Conservation (phyloP, 2,797 vertebrate species). For the Dromococcyx pavoninus region DNA sequence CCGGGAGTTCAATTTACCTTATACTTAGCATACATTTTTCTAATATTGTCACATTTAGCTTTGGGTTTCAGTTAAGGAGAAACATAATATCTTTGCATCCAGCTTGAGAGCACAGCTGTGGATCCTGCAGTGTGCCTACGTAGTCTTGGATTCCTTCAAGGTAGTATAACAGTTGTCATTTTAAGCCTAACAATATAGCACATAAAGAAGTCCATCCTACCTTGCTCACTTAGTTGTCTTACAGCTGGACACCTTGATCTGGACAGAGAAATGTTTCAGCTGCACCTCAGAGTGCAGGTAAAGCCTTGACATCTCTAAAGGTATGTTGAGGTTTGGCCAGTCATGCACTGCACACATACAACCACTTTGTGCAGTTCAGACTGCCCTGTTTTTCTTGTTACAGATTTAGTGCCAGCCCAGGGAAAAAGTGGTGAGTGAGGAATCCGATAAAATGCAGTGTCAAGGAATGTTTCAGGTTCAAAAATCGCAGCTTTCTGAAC, state of each 20-base stretch:
- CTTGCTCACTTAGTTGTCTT: background rate
- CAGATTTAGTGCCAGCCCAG: background rate
- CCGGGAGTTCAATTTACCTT: background rate
- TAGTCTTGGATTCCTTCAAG: background rate
- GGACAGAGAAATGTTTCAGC: background rate
- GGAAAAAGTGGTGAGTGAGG: background rate
- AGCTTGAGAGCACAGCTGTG: background rate
- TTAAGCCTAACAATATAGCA: background rate
- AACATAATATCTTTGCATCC: background rate
- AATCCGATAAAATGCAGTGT: background rate
- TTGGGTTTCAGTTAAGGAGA: background rate
- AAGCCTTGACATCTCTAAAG: background rate
- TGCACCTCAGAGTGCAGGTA: background rate
- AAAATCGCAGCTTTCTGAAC: background rate
- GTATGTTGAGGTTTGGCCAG: rapidly evolving
- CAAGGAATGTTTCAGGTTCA: background rate
- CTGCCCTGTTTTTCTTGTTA: background rate
- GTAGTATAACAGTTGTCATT: background rate
- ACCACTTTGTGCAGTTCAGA: too few species aligned
- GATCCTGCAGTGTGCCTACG: background rate
- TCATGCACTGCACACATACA: rapidly evolving
- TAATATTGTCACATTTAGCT: background rate
- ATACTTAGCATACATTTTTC: background rate
- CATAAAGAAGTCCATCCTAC: background rate
- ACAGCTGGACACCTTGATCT: rapidly evolving